Conservation (phyloP, 2,888 invertebrate genomes). For the Apamea sordens region DNA sequence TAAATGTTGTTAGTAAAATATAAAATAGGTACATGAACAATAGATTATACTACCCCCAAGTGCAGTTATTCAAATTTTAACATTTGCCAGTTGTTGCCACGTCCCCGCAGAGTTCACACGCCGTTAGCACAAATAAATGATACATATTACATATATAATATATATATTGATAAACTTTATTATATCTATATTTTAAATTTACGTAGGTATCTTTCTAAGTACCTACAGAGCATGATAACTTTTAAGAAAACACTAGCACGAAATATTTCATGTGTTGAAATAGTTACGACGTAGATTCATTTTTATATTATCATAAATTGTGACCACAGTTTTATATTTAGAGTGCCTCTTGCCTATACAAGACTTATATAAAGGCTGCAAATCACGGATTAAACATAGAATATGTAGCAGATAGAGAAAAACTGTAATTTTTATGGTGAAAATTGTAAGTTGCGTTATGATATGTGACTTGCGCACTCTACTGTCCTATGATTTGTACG, state of each 20-base stretch:
- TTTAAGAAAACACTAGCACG: conserved; percentile 86
- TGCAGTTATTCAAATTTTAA: conserved; percentile 91
- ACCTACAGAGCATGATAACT: conserved; percentile 83
- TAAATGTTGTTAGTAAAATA: conserved; percentile 83
- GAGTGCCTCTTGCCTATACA: conserved; percentile 92
- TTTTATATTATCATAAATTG: conserved; percentile 89
- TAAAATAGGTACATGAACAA: conserved; percentile 79
- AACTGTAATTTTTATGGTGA: conserved; percentile 89
- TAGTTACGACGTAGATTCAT: conserved; percentile 87
- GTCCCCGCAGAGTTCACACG: conserved; percentile 86
- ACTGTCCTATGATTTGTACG: conserved; percentile 62
- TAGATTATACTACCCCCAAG: conserved; percentile 85
- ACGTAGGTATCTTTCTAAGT: conserved; percentile 78
- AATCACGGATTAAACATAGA: conserved; percentile 90
- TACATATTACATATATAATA: conserved; percentile 63
- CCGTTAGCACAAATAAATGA: conserved; percentile 87
- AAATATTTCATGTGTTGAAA: conserved; percentile 85
- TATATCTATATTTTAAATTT: conserved; percentile 73
- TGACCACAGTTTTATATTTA: conserved; percentile 91
- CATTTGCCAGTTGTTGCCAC: conserved; percentile 87
- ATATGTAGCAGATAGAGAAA: conserved; percentile 88
- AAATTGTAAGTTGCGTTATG: conserved; percentile 91
- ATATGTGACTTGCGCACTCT: conserved; percentile 84
- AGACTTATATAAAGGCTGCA: conserved; percentile 91
- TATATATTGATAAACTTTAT: conserved; percentile 67